phyloP scores from a whole-genome alignment of 2,888 invertebrate genomes.

The Caenorhabditis imperialis region DNA sequence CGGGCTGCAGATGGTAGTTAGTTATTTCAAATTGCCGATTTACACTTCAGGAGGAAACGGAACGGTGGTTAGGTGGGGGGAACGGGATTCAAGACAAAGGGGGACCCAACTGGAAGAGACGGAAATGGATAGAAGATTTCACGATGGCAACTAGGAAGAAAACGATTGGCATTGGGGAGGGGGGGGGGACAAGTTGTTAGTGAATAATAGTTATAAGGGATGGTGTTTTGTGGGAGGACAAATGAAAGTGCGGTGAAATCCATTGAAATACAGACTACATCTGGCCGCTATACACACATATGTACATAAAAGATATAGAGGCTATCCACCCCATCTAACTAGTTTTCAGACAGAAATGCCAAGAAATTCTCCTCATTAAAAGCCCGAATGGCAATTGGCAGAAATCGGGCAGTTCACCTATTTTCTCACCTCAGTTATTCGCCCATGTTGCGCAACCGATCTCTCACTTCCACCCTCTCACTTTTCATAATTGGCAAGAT shows the following conservation, averaged over 20 bases:
- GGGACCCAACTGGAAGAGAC: neutral
- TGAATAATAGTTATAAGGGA: conserved; percentile 51
- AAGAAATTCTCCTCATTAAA: conserved; percentile 44
- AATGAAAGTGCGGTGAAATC: conserved; percentile 57
- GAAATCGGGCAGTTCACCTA: conserved; percentile 22
- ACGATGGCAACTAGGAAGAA: conserved; percentile 20
- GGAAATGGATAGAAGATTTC: conserved; percentile 1
- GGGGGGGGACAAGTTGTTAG: conserved; percentile 48
- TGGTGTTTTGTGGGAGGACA: conserved; percentile 46
- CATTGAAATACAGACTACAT: conserved; percentile 57
- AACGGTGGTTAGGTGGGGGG: conserved; percentile 18
- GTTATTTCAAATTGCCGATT: conserved; percentile 42
- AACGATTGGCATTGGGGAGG: conserved; percentile 40
- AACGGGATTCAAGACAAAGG: neutral
- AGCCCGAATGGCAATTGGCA: conserved; percentile 14
- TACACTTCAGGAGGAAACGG: conserved; percentile 30
- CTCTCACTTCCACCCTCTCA: conserved; percentile 24
- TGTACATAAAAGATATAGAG: conserved; percentile 56
- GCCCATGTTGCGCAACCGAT: conserved; percentile 49
- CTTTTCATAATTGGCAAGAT: conserved; percentile 54
- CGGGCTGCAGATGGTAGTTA: conserved; percentile 19
- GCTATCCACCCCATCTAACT: conserved; percentile 47
- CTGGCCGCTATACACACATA: conserved; percentile 54
- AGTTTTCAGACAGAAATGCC: conserved; percentile 45
- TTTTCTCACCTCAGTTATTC: conserved; percentile 44